Conservation (phyloP, 2,888 invertebrate genomes). For the Drosophila aldrichi region DNA sequence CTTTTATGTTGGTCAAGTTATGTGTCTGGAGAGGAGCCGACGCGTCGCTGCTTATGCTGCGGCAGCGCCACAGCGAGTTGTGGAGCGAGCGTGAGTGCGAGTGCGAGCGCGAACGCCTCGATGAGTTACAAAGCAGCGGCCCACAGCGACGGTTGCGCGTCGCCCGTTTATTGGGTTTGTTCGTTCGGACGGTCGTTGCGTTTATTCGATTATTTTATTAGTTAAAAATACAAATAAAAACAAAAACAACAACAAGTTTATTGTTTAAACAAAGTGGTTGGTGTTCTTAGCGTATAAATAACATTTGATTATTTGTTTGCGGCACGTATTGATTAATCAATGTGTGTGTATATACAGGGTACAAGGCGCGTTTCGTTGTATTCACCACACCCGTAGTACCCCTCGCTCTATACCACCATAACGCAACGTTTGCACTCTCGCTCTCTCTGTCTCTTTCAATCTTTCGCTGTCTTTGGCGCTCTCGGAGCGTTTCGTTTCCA, state of each 20-base stretch:
- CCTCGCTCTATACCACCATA: slow-evolving; percentile 16
- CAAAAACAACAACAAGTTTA: background rate
- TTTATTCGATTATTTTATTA: slow-evolving; percentile 21
- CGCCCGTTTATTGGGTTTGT: slow-evolving; percentile 50
- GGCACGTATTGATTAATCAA: slow-evolving; percentile 58
- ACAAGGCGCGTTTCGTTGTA: slow-evolving; percentile 40
- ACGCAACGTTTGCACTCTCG: slow-evolving; percentile 14
- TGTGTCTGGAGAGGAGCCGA: slow-evolving; percentile 42
- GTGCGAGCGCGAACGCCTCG: slow-evolving; percentile 31
- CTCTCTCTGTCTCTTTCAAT: background rate
- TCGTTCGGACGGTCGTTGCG: slow-evolving; percentile 26
- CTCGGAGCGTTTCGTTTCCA: slow-evolving; percentile 31
- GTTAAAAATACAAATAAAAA: slow-evolving; percentile 4
- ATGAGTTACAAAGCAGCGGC: slow-evolving; percentile 72
- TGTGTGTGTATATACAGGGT: slow-evolving; percentile 50
- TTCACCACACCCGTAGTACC: slow-evolving; percentile 58
- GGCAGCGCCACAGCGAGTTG: slow-evolving; percentile 27
- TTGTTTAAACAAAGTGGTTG: slow-evolving; percentile 18
- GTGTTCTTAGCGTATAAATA: slow-evolving; percentile 12
- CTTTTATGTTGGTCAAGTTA: slow-evolving; percentile 59
- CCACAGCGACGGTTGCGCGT: slow-evolving; percentile 68
- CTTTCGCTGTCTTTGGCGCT: slow-evolving; percentile 5
- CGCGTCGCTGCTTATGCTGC: slow-evolving; percentile 36
- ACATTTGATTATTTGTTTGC: slow-evolving; percentile 9
- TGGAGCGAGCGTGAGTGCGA: slow-evolving; percentile 38